Percentiles rank a stretch among this genome's conserved stretches.
Conservation (phyloP, 2,888 invertebrate genomes). For the Caenorhabditis sp. region DNA sequence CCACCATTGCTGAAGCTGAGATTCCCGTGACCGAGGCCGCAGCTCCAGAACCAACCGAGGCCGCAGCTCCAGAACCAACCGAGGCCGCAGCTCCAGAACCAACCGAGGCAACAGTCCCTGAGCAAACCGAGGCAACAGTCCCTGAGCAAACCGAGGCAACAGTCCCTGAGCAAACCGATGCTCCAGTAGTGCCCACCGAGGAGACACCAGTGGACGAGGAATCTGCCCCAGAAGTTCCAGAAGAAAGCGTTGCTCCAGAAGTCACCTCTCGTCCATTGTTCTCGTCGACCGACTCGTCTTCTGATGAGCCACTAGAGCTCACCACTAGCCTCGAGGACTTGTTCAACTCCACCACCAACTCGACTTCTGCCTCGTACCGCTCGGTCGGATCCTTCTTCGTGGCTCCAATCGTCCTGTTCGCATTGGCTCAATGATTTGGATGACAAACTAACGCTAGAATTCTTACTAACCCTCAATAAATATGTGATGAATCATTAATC, state of each 20-base stretch:
- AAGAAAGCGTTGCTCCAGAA: background rate
- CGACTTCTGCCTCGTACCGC: conserved; percentile 11
- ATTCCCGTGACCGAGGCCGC: background rate
- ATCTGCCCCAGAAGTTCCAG: background rate
- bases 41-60: background rate
- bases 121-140: background rate
- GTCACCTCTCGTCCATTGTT: background rate
- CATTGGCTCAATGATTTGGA: conserved; percentile 35
- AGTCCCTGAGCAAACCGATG: background rate
- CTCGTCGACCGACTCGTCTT: conserved; percentile 1
- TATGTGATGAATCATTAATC: background rate
- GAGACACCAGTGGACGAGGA: background rate
- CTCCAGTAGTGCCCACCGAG: background rate
- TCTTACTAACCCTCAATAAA: conserved; percentile 12
- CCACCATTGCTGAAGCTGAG: background rate
- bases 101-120: background rate
- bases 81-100: background rate
- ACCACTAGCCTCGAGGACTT: background rate
- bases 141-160: background rate
- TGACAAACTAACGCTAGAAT: conserved; percentile 22
- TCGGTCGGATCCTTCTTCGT: conserved; percentile 18
- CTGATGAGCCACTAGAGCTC: background rate
- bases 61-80: background rate
- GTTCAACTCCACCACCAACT: conserved; percentile 19
- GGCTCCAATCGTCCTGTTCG: conserved; percentile 25